Percentiles rank a stretch among this genome's conserved stretches.
Evolutionary conservation across 2,888 invertebrate genomes (phyloP).

Genomic region (Synergus gifuensis): DNA sequence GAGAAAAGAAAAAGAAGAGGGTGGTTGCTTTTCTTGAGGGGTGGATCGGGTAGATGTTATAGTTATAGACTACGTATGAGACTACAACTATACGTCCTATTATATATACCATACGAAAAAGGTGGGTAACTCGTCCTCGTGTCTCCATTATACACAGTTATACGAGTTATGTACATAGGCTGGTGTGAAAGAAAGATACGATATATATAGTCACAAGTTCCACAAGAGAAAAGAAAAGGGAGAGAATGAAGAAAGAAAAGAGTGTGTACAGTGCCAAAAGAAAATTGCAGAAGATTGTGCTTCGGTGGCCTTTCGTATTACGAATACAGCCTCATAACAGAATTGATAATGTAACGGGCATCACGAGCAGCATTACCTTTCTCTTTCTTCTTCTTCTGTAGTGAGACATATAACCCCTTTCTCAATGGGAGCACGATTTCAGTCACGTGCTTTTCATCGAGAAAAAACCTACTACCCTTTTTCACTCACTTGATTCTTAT

Average conservation of each 20-base stretch:
- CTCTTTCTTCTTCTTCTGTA: slow-evolving; percentile 51
- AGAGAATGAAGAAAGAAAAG: slow-evolving; percentile 37
- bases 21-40: slow-evolving; percentile 44
- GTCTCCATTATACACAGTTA: slow-evolving; percentile 16
- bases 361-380: slow-evolving; percentile 65
- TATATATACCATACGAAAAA: background rate
- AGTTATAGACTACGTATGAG: slow-evolving; percentile 9
- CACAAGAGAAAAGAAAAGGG: slow-evolving; percentile 45
- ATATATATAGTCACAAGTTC: slow-evolving; percentile 47
- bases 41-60: slow-evolving; percentile 25
- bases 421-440: slow-evolving; percentile 71
- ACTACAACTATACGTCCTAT: background rate
- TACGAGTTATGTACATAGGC: background rate
- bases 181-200: slow-evolving; percentile 53
- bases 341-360: slow-evolving; percentile 77
- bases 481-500: background rate
- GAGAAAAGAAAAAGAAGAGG: slow-evolving; percentile 55
- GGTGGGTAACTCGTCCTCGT: background rate
- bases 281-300: slow-evolving; percentile 69
- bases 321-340: slow-evolving; percentile 76
- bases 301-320: slow-evolving; percentile 70
- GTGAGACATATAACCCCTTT: slow-evolving; percentile 51
- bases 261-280: slow-evolving; percentile 54
- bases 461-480: slow-evolving; percentile 17
- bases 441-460: slow-evolving; percentile 52